phyloP scores from a whole-genome alignment of 1,140 invertebrate species.

The Anagrus nilaparvatae region DNA sequence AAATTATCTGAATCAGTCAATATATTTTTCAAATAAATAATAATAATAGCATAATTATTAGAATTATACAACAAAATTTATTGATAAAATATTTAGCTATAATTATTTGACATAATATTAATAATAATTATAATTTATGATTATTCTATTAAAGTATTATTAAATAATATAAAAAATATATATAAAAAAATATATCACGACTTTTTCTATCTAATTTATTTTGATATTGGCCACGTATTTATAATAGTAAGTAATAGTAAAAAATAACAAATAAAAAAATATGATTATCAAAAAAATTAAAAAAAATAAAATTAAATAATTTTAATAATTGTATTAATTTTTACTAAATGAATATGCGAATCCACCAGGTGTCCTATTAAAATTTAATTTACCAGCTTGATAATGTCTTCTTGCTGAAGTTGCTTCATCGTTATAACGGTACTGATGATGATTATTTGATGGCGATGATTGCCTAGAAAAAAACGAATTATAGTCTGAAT shows the following conservation, averaged over 20 bases:
- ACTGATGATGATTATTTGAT: neutral
- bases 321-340: constrained; percentile 24
- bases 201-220: neutral
- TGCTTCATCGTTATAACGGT: constrained; percentile 45
- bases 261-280: neutral
- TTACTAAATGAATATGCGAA: constrained; percentile 74
- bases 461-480: no score
- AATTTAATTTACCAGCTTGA: constrained; percentile 69
- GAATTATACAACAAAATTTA: no score
- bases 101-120: constrained; percentile 32
- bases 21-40: no score
- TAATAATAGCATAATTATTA: no score
- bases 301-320: neutral
- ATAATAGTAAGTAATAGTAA: neutral
- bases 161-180: constrained; percentile 25
- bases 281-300: neutral
- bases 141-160: constrained; percentile 39
- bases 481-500: no score
- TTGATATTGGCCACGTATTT: neutral
- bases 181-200: no score
- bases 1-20: no score
- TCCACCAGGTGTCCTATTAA: constrained; percentile 75
- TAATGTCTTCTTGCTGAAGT: constrained; percentile 61
- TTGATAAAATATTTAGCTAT: no score
- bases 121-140: constrained; percentile 34